These are phyloP conservation scores for Pinctada fucata DNA, from an alignment of 2,888 invertebrate species.

Conservation along the genomic window DNA sequence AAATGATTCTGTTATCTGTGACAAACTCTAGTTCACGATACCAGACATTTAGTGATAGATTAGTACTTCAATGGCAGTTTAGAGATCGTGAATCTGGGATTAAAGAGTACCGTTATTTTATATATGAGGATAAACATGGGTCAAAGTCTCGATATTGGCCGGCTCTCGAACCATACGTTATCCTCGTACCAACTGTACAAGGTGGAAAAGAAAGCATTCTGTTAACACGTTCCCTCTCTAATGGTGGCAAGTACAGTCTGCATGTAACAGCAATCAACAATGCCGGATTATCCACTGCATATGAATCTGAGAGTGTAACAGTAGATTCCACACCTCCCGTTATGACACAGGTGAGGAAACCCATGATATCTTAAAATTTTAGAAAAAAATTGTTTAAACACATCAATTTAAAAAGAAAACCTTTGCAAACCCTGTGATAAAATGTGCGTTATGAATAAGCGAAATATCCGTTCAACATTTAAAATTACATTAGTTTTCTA, in stretches of 20 bases:
- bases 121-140: conserved; percentile 21
- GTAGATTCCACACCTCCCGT: conserved; percentile 39
- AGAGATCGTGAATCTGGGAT: conserved; percentile 30
- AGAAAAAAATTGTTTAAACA: too few relatives aligned
- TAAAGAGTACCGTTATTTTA: conserved; percentile 29
- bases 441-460: too few relatives aligned
- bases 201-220: background rate
- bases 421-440: too few relatives aligned
- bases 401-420: too few relatives aligned
- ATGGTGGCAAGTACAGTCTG: conserved; percentile 30
- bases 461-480: too few relatives aligned
- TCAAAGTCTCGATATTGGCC: conserved; percentile 30
- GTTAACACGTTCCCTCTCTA: conserved; percentile 4
- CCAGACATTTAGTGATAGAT: conserved; percentile 14
- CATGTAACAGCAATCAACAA: conserved; percentile 37
- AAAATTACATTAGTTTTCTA: too few relatives aligned
- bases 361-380: too few relatives aligned
- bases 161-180: background rate
- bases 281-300: conserved; percentile 24
- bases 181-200: conserved; percentile 8
- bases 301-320: conserved; percentile 34
- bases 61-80: conserved; percentile 33
- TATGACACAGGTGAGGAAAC: conserved; percentile 26
- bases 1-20: conserved; percentile 24
- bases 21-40: background rate